These are phyloP conservation scores for Oppia nitens DNA, from an alignment of 1,140 invertebrate species.

Conservation along the genomic window DNA sequence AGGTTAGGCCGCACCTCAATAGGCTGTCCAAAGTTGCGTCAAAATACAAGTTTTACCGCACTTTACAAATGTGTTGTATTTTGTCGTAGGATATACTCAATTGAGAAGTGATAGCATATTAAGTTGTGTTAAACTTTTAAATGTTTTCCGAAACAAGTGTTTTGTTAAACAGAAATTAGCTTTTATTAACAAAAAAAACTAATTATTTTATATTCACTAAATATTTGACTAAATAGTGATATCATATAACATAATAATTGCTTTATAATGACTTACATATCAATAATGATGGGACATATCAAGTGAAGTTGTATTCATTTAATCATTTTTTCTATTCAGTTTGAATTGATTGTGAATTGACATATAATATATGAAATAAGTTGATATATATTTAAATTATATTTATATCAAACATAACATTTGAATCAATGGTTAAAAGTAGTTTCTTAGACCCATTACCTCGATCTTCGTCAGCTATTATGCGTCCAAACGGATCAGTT, in stretches of 20 bases:
- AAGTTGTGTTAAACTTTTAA: too few relatives aligned
- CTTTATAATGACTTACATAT: too few relatives aligned
- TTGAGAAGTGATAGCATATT: background rate
- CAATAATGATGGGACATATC: too few relatives aligned
- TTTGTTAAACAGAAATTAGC: too few relatives aligned
- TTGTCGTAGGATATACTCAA: background rate
- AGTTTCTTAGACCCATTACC: background rate
- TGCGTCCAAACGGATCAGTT: background rate
- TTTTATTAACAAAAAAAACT: background rate
- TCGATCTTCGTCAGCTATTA: background rate
- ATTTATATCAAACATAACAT: background rate
- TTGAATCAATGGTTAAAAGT: background rate
- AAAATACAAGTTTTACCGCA: background rate
- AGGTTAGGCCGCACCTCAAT: background rate
- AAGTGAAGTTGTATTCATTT: background rate
- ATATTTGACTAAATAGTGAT: too few relatives aligned
- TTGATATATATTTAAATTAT: background rate
- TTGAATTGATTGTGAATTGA: background rate
- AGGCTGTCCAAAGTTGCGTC: background rate
- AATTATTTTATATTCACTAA: too few relatives aligned
- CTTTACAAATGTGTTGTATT: background rate
- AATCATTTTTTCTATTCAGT: background rate
- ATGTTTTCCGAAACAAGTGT: too few relatives aligned
- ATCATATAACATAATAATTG: too few relatives aligned
- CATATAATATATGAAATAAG: background rate